Evolutionary conservation across 1,140 invertebrate species (phyloP), one percentile per base, ranked within the genome.

Genomic region (Microvelia longipes): DNA sequence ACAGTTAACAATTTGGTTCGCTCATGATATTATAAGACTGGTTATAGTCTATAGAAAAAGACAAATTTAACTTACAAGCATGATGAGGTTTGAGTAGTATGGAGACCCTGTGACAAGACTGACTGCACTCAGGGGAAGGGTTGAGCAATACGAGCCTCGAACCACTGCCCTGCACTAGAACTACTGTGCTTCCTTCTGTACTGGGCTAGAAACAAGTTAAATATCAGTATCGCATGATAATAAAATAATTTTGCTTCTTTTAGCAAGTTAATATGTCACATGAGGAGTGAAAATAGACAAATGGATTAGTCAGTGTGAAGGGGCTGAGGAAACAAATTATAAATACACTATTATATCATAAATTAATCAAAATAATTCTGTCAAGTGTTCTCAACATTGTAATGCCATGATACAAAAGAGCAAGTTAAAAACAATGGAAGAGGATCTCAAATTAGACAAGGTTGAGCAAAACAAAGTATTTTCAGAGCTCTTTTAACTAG

Each of bases 1-100:
- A n/a, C 74, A 67, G 83, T 80, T 67, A 86, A 83, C 75, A 86
- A 79, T 75, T 87, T 86, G 25, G 83, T 75, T 67, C 88, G 87
- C 76, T 87, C 81, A 88, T 88, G 91, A 75, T 90, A 91, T 85
- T 89, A 89, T 88, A 89, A 91, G 77, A 90, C 91, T 75, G 90
- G 91, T 84, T 86, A 90, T 73, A 91, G 88, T 90, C 79, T 73
- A 86, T 85, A 72, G 76, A 77, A 77, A 80, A 75, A 76, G 73
- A 72, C 69, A 70, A 66, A 70, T 72, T 64, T 69, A 76, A 85
- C 87, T 85, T 84, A 90, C 89, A 83, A 75, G 88, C 83, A 80
- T 89, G 84, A 72, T 83, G 81, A 73, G 84, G 80, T 68, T 84
- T 82, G 72, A 92, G 78, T 75, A 87, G 78, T 73, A 89, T 78